Evolutionary conservation across 2,113 vertebrate genomes (phyloP).

Genomic region (Aptenodytes forsteri): DNA sequence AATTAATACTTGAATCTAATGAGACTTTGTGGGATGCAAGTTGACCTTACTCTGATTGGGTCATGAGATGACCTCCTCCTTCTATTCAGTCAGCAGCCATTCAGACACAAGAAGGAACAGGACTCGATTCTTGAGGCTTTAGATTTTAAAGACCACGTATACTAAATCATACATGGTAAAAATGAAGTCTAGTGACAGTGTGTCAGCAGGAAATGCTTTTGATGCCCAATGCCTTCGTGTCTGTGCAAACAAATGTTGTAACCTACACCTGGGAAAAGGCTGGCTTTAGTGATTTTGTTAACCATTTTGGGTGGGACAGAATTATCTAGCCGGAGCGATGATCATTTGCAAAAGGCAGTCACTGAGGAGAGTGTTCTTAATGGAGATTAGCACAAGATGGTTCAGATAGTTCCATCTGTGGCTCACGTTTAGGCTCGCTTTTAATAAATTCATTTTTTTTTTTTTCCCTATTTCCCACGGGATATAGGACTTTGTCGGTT

Average conservation of each 20-base stretch:
- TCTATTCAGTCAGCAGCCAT: no score
- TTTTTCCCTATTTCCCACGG: neutral
- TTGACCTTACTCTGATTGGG: neutral
- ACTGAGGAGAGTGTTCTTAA: neutral
- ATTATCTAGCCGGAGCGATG: neutral
- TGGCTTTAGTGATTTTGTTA: neutral
- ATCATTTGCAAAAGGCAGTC: neutral
- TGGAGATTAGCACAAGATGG: neutral
- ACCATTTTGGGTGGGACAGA: neutral
- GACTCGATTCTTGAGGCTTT: neutral
- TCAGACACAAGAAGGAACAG: no score
- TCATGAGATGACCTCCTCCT: neutral
- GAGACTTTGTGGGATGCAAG: neutral
- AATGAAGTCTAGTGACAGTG: neutral
- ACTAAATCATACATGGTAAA: neutral
- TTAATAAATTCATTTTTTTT: neutral
- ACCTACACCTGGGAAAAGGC: neutral
- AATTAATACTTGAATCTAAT: neutral
- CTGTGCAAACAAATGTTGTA: rapidly evolving
- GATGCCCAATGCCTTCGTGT: neutral
- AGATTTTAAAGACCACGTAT: neutral
- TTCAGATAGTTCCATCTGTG: neutral
- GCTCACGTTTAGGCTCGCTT: neutral
- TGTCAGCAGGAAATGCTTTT: neutral
- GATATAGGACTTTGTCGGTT: neutral